Evolutionary conservation across 2,888 invertebrate species (phyloP).

Genomic region (Tiphia femorata): DNA sequence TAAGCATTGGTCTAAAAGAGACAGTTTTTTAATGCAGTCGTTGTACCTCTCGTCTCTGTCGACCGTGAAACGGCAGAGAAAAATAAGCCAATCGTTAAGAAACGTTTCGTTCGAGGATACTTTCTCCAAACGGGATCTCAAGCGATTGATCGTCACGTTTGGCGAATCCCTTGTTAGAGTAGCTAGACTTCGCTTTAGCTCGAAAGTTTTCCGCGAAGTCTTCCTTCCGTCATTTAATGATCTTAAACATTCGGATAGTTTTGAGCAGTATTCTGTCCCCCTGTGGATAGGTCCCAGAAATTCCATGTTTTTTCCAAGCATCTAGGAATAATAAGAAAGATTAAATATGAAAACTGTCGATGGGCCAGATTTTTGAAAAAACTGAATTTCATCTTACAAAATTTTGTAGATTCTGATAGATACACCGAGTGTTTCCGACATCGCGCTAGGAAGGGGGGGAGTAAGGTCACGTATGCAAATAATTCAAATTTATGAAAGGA

Average conservation of each 20-base stretch:
- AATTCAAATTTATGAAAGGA: too few species aligned
- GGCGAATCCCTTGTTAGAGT: conserved; percentile 29
- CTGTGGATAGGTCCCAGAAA: conserved; percentile 26
- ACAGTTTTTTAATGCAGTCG: conserved; percentile 37
- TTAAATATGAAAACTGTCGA: neutral
- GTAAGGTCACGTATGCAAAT: too few species aligned
- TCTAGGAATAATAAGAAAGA: too few species aligned
- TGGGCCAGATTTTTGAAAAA: neutral
- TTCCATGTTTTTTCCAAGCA: too few species aligned
- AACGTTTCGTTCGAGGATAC: conserved; percentile 4
- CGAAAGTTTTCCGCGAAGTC: conserved; percentile 5
- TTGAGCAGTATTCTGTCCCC: conserved; percentile 14
- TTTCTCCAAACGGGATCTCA: conserved; percentile 19
- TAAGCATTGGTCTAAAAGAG: conserved; percentile 28
- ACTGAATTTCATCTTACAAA: neutral
- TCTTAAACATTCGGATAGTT: conserved; percentile 22
- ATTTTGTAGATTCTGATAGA: too few species aligned
- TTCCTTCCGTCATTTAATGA: neutral
- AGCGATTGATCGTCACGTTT: neutral
- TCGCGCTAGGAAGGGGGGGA: too few species aligned
- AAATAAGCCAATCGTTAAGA: conserved; percentile 22
- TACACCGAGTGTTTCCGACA: too few species aligned
- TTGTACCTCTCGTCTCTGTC: conserved; percentile 10
- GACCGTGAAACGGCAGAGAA: conserved; percentile 32
- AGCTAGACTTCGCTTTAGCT: conserved; percentile 18